These are phyloP conservation scores for Catostylus mosaicus DNA, from an alignment of 30 jellyfish, hydroid and myxozoan species.

Conservation along the genomic window DNA sequence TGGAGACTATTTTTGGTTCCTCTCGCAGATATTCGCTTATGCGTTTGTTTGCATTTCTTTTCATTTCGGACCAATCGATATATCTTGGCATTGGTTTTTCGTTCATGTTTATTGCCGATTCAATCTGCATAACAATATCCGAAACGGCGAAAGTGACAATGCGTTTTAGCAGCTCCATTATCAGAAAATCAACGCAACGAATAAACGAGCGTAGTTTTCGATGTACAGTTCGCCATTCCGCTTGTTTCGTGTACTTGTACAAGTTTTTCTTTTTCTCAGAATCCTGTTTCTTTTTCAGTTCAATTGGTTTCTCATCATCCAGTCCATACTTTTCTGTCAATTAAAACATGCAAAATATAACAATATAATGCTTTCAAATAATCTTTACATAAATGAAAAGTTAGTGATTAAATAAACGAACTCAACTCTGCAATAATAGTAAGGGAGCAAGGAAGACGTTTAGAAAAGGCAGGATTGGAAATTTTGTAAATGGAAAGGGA, in stretches of 20 bases:
- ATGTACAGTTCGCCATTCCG: constrained; percentile 57
- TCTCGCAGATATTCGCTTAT: neutral
- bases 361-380: too few relatives aligned
- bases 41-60: constrained; percentile 7
- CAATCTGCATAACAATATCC: constrained; percentile 46
- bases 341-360: neutral
- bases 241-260: constrained; percentile 56
- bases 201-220: constrained; percentile 53
- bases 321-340: constrained; percentile 73
- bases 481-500: too few relatives aligned
- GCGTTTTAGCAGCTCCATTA: constrained; percentile 65
- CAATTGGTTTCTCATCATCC: constrained; percentile 17
- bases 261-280: constrained; percentile 25
- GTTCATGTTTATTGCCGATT: constrained; percentile 47
- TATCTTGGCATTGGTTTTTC: constrained; percentile 43
- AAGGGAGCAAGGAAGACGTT: too few relatives aligned
- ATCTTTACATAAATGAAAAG: neutral
- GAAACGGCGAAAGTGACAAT: constrained; percentile 54
- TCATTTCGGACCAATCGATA: constrained; percentile 29
- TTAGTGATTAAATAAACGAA: neutral
- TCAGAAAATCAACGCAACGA: constrained; percentile 73
- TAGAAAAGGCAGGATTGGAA: too few relatives aligned
- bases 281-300: neutral
- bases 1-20: constrained; percentile 25
- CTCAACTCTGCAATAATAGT: too few relatives aligned